These are phyloP conservation scores for Simalia tracyae DNA, from an alignment of 2,797 vertebrate genomes.

Conservation along the genomic window DNA sequence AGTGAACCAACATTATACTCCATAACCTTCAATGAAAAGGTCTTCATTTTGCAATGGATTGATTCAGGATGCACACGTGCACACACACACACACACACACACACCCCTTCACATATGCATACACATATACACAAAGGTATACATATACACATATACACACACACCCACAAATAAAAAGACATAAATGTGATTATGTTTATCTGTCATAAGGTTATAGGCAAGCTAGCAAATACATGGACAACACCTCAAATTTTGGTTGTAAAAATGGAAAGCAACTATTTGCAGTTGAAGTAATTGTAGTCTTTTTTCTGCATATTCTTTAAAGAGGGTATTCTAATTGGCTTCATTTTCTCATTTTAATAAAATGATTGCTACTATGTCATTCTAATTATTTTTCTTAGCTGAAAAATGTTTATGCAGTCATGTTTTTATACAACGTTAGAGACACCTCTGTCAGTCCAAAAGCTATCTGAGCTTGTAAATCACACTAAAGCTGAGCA, in stretches of 20 bases:
- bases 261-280: not conserved
- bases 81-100: not conserved
- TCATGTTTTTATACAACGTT: constrained; percentile 20
- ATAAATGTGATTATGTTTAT: not conserved
- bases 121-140: not conserved
- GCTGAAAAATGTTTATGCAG: not conserved
- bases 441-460: not conserved
- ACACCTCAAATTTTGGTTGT: not conserved
- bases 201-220: not conserved
- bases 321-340: not conserved
- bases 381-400: not conserved
- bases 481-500: not conserved
- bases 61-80: too few species aligned
- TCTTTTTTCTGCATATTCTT: not conserved
- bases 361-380: not conserved
- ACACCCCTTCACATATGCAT: not conserved
- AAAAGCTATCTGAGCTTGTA: constrained; percentile 7
- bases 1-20: not conserved
- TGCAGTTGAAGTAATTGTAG: not conserved
- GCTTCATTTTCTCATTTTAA: constrained; percentile 1
- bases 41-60: not conserved
- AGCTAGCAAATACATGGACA: not conserved
- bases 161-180: not conserved
- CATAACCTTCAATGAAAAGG: not conserved
- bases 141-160: not conserved